Evolutionary conservation across 1,140 invertebrate genomes (phyloP).

Genomic region (Dinoponera quadriceps): DNA sequence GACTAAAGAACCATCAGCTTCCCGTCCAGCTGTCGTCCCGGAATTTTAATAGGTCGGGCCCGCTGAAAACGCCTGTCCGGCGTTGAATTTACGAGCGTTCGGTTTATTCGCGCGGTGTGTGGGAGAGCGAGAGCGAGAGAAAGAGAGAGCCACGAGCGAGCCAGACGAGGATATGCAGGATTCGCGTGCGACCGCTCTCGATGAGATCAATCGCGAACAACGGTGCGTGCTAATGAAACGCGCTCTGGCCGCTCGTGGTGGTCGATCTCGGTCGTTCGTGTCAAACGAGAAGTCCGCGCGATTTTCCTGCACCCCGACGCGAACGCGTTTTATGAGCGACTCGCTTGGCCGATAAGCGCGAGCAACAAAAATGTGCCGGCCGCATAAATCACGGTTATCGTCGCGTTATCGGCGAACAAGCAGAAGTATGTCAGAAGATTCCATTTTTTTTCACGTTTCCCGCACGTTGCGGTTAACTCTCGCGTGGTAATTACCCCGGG

Average conservation of each 20-base stretch:
- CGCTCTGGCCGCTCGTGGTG: background rate
- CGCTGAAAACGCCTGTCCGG: constrained; percentile 26
- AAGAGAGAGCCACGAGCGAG: background rate
- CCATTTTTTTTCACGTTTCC: background rate
- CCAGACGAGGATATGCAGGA: constrained; percentile 54
- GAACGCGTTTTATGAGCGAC: constrained; percentile 5
- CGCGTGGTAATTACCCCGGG: no score
- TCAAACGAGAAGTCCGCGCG: constrained; percentile 7
- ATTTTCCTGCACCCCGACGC: background rate
- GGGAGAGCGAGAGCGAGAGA: background rate
- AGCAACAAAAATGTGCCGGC: constrained; percentile 23
- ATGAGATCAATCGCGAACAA: no score
- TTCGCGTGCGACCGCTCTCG: constrained; percentile 41
- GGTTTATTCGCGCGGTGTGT: constrained; percentile 58
- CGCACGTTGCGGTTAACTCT: no score
- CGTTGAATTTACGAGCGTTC: constrained; percentile 57
- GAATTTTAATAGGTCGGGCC: constrained; percentile 64
- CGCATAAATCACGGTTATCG: constrained; percentile 18
- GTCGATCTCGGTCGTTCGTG: background rate
- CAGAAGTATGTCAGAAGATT: constrained; percentile 9
- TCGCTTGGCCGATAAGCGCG: constrained; percentile 20
- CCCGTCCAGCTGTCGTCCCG: constrained; percentile 61
- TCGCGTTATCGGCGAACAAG: constrained; percentile 7
- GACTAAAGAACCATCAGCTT: constrained; percentile 37
- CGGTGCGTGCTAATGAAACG: no score